Conservation (phyloP, 2,113 vertebrate species). For the Erpornis zantholeuca region DNA sequence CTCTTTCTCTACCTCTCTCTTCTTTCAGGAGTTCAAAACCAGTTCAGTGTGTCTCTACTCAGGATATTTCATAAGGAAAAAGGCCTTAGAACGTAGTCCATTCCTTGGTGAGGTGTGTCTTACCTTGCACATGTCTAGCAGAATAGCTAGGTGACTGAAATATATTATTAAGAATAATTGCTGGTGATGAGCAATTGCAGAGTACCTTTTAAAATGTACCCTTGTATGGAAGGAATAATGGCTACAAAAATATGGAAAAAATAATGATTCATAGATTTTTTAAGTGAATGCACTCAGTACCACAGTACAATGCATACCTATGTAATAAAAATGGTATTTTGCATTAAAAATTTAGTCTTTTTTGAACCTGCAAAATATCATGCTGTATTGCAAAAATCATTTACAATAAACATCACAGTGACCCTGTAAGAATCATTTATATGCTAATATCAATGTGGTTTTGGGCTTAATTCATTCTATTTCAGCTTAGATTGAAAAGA, state of each 20-base stretch:
- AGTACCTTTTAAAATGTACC: not conserved
- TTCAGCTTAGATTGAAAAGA: not conserved
- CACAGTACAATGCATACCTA: not conserved
- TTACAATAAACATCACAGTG: not conserved
- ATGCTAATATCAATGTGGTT: not conserved
- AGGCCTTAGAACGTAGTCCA: not conserved
- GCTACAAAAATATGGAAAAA: not conserved
- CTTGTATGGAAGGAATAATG: not conserved
- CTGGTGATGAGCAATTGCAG: not conserved
- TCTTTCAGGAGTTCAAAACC: not conserved
- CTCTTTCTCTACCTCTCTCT: not conserved
- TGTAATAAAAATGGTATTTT: not conserved
- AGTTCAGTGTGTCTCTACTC: not conserved
- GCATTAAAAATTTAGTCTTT: not conserved
- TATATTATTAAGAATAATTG: conserved; percentile 28
- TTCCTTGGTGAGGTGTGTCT: conserved; percentile 5
- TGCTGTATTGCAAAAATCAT: not conserved
- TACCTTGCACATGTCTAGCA: not conserved
- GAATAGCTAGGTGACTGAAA: conserved; percentile 22
- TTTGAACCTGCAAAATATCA: not conserved
- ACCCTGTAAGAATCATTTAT: not conserved
- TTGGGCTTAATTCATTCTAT: not conserved
- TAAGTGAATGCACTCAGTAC: not conserved
- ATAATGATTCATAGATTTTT: not conserved
- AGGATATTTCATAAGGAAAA: not conserved